These are phyloP conservation scores for Ecdyonurus torrentis DNA, from an alignment of 2,888 invertebrate species.

Conservation along the genomic window DNA sequence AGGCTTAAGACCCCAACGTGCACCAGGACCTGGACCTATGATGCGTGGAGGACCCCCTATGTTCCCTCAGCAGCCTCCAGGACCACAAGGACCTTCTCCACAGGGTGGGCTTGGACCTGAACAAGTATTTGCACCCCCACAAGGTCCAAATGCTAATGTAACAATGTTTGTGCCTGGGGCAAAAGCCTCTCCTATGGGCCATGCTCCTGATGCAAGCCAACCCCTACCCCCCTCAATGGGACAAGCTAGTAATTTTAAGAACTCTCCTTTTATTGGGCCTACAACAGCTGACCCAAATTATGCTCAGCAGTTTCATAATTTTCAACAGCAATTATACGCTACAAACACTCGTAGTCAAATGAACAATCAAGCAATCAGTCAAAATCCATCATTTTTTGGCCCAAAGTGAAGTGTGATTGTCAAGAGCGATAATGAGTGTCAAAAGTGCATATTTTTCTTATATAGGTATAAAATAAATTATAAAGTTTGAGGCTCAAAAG, in stretches of 20 bases:
- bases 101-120: conserved; percentile 11
- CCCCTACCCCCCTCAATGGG: conserved; percentile 66
- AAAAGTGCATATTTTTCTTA: background rate
- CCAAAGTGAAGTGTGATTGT: conserved; percentile 15
- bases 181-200: conserved; percentile 36
- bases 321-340: conserved; percentile 87
- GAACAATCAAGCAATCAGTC: conserved; percentile 15
- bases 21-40: conserved; percentile 25
- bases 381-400: conserved; percentile 19
- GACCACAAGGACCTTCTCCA: conserved; percentile 13
- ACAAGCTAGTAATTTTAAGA: conserved; percentile 52
- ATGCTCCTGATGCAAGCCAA: conserved; percentile 46
- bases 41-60: conserved; percentile 7
- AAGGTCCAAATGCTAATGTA: conserved; percentile 25
- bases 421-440: background rate
- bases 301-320: conserved; percentile 89
- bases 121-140: conserved; percentile 10
- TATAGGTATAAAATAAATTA: too few species aligned
- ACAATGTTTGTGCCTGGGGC: conserved; percentile 40
- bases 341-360: conserved; percentile 53
- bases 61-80: background rate
- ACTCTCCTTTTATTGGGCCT: conserved; percentile 59
- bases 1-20: conserved; percentile 26
- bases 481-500: too few species aligned
- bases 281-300: conserved; percentile 81